These are phyloP conservation scores for Egretta garzetta DNA, from an alignment of 2,113 vertebrate species.

Conservation along the genomic window DNA sequence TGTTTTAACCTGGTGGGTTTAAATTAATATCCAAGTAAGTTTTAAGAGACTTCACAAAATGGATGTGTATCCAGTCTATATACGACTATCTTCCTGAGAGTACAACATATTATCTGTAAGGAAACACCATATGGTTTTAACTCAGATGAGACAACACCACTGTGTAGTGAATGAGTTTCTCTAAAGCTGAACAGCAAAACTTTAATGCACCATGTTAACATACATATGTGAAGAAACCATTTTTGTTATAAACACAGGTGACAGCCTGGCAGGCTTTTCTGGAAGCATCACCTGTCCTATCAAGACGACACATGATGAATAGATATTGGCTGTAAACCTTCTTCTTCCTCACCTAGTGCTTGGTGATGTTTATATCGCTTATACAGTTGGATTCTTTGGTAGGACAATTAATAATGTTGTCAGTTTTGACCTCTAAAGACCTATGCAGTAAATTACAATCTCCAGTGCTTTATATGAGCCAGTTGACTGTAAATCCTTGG, in stretches of 20 bases:
- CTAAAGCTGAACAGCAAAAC: not conserved
- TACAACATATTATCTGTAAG: not conserved
- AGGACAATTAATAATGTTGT: conserved; percentile 48
- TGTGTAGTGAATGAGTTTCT: not conserved
- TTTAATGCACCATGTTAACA: not conserved
- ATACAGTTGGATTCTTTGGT: not conserved
- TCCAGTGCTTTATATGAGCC: conserved; percentile 25
- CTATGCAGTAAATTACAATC: conserved; percentile 14
- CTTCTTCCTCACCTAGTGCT: not conserved
- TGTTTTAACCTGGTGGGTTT: conserved; percentile 11
- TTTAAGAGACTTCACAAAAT: conserved; percentile 14
- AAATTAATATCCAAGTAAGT: conserved; percentile 15
- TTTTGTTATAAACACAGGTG: conserved; percentile 6
- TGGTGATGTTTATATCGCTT: not conserved
- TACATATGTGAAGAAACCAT: not conserved
- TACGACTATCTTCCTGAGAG: not conserved
- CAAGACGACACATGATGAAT: not conserved
- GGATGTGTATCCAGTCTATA: not conserved
- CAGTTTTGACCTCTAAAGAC: conserved; percentile 23
- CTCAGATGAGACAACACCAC: conserved; percentile 1
- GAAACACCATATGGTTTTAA: conserved; percentile 10
- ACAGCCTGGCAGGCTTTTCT: not conserved
- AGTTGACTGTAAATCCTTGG: not conserved
- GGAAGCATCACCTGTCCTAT: not conserved
- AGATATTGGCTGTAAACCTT: not conserved